These are phyloP conservation scores for Odontomachus brunneus DNA, from an alignment of 1,140 invertebrate genomes.

Conservation along the genomic window DNA sequence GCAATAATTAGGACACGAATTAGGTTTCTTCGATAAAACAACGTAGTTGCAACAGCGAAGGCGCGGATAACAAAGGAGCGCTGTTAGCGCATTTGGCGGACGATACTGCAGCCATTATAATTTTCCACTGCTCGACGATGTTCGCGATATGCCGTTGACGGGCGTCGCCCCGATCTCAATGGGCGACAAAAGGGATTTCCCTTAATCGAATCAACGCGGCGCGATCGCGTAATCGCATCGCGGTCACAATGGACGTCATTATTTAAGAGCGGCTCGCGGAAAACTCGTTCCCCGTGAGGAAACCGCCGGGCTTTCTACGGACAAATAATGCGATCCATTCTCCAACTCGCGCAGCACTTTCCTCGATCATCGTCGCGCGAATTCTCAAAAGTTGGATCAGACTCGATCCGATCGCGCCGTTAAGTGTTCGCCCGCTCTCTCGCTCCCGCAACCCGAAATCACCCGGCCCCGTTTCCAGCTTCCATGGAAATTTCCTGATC, in stretches of 20 bases:
- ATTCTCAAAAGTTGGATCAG: constrained; percentile 58
- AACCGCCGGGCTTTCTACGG: constrained; percentile 27
- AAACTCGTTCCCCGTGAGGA: constrained; percentile 33
- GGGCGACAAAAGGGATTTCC: background rate
- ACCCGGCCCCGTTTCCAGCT: constrained; percentile 32
- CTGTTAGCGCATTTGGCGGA: too few relatives aligned
- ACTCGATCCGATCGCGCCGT: constrained; percentile 39
- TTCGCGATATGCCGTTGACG: background rate
- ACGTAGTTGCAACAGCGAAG: background rate
- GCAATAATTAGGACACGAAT: background rate
- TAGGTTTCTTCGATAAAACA: background rate
- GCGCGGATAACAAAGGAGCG: too few relatives aligned
- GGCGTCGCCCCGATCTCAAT: constrained; percentile 11
- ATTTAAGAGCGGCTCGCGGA: constrained; percentile 35
- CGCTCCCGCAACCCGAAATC: constrained; percentile 18
- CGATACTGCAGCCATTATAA: background rate
- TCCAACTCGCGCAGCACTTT: constrained; percentile 40
- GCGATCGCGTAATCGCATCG: constrained; percentile 6
- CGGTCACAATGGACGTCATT: constrained; percentile 38
- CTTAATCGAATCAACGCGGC: constrained; percentile 36
- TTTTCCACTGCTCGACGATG: background rate
- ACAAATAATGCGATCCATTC: constrained; percentile 57
- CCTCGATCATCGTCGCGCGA: constrained; percentile 46
- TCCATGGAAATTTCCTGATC: constrained; percentile 54
- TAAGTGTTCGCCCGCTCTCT: constrained; percentile 13